Evolutionary conservation across 2,797 vertebrate species (phyloP).

Genomic region (Cottoperca gobio): DNA sequence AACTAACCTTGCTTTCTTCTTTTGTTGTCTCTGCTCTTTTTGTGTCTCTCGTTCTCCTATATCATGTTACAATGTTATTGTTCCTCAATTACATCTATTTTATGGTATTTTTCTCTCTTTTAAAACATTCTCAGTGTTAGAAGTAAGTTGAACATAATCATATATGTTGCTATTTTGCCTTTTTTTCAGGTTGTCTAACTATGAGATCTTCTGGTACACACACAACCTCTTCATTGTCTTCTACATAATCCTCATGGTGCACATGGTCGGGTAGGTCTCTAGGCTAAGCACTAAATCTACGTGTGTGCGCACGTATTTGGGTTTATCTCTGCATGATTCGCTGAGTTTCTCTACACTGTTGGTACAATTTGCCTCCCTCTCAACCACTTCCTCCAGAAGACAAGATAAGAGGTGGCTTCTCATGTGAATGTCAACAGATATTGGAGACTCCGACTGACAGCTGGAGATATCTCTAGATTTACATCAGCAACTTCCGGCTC

Average conservation of each 20-base stretch:
- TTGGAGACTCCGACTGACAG: background rate
- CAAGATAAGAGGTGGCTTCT: slow-evolving; percentile 12
- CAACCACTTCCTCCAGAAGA: background rate
- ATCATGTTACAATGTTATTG: background rate
- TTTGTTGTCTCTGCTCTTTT: slow-evolving; percentile 24
- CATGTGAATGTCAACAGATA: slow-evolving; percentile 7
- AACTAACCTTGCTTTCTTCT: slow-evolving; percentile 48
- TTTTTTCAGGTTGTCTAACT: slow-evolving; percentile 90
- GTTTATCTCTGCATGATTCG: background rate
- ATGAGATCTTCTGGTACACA: slow-evolving; percentile 98
- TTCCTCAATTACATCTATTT: background rate
- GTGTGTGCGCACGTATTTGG: slow-evolving; percentile 6
- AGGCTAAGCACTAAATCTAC: background rate
- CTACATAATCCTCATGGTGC: slow-evolving; percentile 94
- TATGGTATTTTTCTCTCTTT: background rate
- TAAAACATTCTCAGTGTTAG: background rate
- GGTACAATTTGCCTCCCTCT: slow-evolving; percentile 13
- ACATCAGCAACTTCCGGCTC: background rate
- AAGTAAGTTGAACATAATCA: background rate
- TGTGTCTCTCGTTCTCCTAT: background rate
- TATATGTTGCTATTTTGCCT: background rate
- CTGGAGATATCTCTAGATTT: background rate
- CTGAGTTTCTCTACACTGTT: slow-evolving; percentile 2
- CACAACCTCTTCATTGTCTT: slow-evolving; percentile 98
- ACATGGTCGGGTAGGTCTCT: slow-evolving; percentile 93